A percentile compares a stretch with the other conserved stretches of the same genome.
phyloP scores from a whole-genome alignment of 2,888 invertebrate genomes.

The Listrodromus nycthemerus region DNA sequence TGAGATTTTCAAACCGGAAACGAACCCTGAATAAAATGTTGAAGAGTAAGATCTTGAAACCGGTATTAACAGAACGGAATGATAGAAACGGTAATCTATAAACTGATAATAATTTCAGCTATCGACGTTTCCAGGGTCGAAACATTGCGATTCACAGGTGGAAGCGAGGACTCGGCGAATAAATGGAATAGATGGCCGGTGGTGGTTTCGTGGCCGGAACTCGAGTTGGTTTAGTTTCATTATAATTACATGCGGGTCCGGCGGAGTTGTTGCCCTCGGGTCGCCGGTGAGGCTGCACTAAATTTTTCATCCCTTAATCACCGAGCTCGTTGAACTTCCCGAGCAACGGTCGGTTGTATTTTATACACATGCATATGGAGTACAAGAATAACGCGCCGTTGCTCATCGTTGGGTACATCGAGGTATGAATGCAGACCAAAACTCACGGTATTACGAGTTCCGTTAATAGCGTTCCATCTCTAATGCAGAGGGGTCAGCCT shows the following conservation, averaged over 20 bases:
- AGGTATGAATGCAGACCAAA: slow-evolving; percentile 30
- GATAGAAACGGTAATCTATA: no score
- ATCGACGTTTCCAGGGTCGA: no score
- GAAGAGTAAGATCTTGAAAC: not conserved
- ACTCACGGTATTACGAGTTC: slow-evolving; percentile 41
- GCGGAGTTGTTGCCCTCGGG: not conserved
- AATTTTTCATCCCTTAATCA: slow-evolving; percentile 49
- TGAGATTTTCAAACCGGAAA: no score
- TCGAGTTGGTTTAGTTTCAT: slow-evolving; percentile 5
- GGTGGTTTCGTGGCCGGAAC: slow-evolving; percentile 15
- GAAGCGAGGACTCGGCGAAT: no score
- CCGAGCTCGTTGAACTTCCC: slow-evolving; percentile 35
- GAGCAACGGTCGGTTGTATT: not conserved
- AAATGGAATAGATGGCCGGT: not conserved
- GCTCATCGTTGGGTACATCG: slow-evolving; percentile 31
- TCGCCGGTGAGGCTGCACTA: slow-evolving; percentile 9
- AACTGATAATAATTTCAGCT: no score
- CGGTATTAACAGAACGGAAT: not conserved
- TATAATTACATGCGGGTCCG: slow-evolving; percentile 6
- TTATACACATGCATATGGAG: not conserved
- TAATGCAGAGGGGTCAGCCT: slow-evolving; percentile 44
- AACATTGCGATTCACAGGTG: no score
- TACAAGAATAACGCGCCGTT: slow-evolving; percentile 20
- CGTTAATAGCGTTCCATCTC: slow-evolving; percentile 24
- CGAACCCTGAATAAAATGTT: no score